Percentiles rank a stretch among this genome's conserved stretches.
Evolutionary conservation across 2,888 invertebrate species (phyloP).

Genomic region (Papilio elwesi): DNA sequence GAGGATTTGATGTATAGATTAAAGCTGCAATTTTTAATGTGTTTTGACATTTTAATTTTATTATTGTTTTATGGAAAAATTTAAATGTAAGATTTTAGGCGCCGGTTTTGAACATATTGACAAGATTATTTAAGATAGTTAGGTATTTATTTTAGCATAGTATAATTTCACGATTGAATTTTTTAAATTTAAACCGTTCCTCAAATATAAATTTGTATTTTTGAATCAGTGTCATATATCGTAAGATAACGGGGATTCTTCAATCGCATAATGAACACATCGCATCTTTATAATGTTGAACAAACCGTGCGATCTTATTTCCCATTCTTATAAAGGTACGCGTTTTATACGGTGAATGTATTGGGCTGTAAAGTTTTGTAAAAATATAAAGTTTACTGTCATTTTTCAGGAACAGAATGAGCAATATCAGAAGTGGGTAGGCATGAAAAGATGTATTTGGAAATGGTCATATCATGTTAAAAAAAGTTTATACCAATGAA

Average conservation of each 20-base stretch:
- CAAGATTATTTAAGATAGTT: conserved; percentile 83
- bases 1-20: conserved; percentile 82
- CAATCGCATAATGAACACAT: conserved; percentile 57
- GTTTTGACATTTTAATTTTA: conserved; percentile 85
- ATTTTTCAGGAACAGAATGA: conserved; percentile 62
- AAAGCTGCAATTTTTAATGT: conserved; percentile 83
- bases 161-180: conserved; percentile 74
- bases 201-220: conserved; percentile 58
- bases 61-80: conserved; percentile 80
- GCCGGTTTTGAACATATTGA: conserved; percentile 81
- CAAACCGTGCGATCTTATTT: conserved; percentile 70
- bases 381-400: conserved; percentile 53
- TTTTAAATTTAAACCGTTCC: conserved; percentile 68
- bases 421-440: conserved; percentile 71
- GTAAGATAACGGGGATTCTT: conserved; percentile 62
- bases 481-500: conserved; percentile 68
- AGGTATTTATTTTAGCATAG: conserved; percentile 84
- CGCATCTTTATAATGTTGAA: conserved; percentile 55
- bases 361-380: conserved; percentile 45
- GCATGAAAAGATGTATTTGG: conserved; percentile 64
- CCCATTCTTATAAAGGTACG: conserved; percentile 57
- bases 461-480: conserved; percentile 81
- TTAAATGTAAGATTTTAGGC: conserved; percentile 79
- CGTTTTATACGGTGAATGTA: conserved; percentile 42
- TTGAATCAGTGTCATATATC: conserved; percentile 75